phyloP scores from a whole-genome alignment of 2,797 vertebrate species.

The Takifugu rubripes region DNA sequence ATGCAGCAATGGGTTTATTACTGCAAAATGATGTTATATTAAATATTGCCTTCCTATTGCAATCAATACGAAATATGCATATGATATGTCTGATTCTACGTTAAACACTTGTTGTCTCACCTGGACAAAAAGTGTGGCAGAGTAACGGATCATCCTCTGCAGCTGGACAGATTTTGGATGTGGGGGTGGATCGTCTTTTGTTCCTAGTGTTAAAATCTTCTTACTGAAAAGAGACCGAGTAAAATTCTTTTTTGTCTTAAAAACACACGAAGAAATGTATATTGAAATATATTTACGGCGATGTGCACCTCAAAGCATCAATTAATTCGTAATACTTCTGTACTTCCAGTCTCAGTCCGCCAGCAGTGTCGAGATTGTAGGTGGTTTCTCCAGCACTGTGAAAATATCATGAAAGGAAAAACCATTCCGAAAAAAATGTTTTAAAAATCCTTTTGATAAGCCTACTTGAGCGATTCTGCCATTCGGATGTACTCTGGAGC shows the following conservation, averaged over 20 bases:
- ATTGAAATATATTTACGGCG: background rate
- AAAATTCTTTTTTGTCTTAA: background rate
- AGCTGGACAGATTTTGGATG: conserved; percentile 86
- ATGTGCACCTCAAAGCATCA: conserved; percentile 87
- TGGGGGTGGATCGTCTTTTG: conserved; percentile 86
- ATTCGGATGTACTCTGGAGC: conserved; percentile 93
- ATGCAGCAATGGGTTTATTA: too few species aligned
- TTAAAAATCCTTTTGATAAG: background rate
- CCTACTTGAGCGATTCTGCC: conserved; percentile 95
- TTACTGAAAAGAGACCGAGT: conserved; percentile 73
- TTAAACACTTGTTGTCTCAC: conserved; percentile 60
- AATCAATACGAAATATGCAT: too few species aligned
- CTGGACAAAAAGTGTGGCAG: conserved; percentile 95
- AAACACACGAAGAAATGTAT: background rate
- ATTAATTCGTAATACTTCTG: conserved; percentile 97
- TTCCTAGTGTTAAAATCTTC: conserved; percentile 89
- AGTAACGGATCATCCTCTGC: conserved; percentile 94
- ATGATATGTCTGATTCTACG: too few species aligned
- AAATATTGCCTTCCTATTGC: too few species aligned
- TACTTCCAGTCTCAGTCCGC: conserved; percentile 87
- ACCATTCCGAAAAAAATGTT: background rate
- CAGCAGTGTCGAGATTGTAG: conserved; percentile 88
- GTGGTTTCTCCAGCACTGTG: conserved; percentile 90
- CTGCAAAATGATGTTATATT: too few species aligned
- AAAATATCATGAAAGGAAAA: conserved; percentile 5